Evolutionary conservation across 1,140 invertebrate species (phyloP), one percentile per base, ranked within the genome.

Genomic region (Plectrocnemia conspersa): DNA sequence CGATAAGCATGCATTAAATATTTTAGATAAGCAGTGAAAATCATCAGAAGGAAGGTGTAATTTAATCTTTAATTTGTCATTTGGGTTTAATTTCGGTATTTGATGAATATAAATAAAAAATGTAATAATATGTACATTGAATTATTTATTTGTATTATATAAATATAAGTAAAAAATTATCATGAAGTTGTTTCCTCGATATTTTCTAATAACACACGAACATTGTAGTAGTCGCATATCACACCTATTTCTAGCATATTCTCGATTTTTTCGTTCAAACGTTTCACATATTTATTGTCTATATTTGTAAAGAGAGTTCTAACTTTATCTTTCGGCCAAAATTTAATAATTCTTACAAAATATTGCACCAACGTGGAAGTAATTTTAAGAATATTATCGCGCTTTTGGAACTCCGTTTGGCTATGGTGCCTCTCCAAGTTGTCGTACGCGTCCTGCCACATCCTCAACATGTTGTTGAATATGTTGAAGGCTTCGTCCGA

Each of bases 291-390:
- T 25, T 50, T 23, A 38, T 13, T 29, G 1, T 46, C 21, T 3
- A 50, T 16, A 38, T 23, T 23, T 7, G n/a, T 3, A 13, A 61
- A 41, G 18, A 52, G 45, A 22, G 9, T 3, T 22, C 13, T 15
- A 13, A 47, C 13, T 16, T 49, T 23, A 18, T 54, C 52, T 16
- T n/a, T 44, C 4, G 52, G 33, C 44, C 54, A 52, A n/a, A 32
- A 22, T 46, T 53, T 25, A 24, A 61, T 23, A 5, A 54, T 29
- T 50, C 52, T 54, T 9, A 54, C 59, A 56, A 56, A 61, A 50
- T 61, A 61, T 27, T 61, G 50, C 1, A 46, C 45, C 6, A 57
- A 18, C n/a, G 49, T 22, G 4, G 47, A 15, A 15, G 16, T 16
- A 15, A 57, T 27, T 11, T 56, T 40, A 13, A 15, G 1, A 15